A percentile compares a stretch with the other conserved stretches of the same genome.
phyloP scores from a whole-genome alignment of 1,140 invertebrate species.

The Calosoma granatense region DNA sequence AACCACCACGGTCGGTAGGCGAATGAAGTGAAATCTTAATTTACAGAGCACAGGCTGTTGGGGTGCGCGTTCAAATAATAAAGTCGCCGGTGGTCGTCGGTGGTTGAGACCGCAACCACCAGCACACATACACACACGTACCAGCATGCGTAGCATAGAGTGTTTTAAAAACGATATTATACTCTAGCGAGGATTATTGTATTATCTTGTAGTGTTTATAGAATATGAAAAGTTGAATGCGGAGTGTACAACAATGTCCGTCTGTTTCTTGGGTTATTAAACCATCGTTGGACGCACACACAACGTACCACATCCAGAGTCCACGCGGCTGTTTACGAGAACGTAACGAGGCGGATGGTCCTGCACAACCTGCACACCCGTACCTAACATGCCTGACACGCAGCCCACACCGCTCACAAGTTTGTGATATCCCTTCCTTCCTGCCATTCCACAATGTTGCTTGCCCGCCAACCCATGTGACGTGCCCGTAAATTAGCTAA shows the following conservation, averaged over 20 bases:
- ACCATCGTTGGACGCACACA: background rate
- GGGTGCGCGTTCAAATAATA: background rate
- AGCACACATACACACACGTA: background rate
- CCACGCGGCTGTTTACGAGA: background rate
- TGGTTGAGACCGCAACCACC: background rate
- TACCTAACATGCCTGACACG: background rate
- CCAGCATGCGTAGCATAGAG: background rate
- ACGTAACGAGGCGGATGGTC: background rate
- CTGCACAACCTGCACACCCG: background rate
- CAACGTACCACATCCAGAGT: background rate
- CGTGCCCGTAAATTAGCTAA: constrained; percentile 35
- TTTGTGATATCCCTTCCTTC: background rate
- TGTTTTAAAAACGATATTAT: no score
- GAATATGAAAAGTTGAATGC: no score
- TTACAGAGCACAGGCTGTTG: background rate
- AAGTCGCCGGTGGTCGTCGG: background rate
- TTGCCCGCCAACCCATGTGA: constrained; percentile 20
- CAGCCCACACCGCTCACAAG: background rate
- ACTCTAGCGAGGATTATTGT: no score
- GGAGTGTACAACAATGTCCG: no score
- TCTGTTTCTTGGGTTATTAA: background rate
- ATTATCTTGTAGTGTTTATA: no score
- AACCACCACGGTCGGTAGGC: no score
- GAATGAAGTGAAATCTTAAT: constrained; percentile 5
- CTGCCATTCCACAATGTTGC: background rate